phyloP scores from a whole-genome alignment of 2,888 invertebrate species.

The Clepsis dumicolana region DNA sequence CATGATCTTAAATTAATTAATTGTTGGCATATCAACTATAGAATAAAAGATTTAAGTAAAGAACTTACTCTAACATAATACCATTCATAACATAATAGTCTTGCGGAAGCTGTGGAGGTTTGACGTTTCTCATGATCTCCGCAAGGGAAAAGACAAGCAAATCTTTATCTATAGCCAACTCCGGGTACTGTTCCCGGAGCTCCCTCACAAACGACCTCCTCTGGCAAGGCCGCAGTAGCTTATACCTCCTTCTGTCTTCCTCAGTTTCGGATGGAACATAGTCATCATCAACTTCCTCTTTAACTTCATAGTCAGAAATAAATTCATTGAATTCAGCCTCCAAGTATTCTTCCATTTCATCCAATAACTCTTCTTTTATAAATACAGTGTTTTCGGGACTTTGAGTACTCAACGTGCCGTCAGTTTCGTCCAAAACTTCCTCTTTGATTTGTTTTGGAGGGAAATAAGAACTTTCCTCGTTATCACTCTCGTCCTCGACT shows the following conservation, averaged over 20 bases:
- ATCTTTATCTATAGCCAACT: constrained; percentile 59
- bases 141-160: constrained; percentile 61
- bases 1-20: no score
- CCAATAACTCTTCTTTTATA: constrained; percentile 49
- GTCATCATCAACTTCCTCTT: constrained; percentile 43
- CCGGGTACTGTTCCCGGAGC: constrained; percentile 60
- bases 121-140: constrained; percentile 65
- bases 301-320: constrained; percentile 30
- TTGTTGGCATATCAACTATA: no score
- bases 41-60: neutral
- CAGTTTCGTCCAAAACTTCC: constrained; percentile 52
- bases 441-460: constrained; percentile 51
- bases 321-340: constrained; percentile 38
- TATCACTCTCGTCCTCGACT: constrained; percentile 52
- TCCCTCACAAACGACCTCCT: constrained; percentile 66
- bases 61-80: constrained; percentile 64
- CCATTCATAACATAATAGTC: constrained; percentile 62
- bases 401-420: constrained; percentile 37
- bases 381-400: constrained; percentile 53
- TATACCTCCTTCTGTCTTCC: constrained; percentile 37
- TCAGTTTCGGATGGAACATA: constrained; percentile 16
- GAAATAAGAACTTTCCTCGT: constrained; percentile 21
- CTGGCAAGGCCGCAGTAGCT: constrained; percentile 52
- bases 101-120: constrained; percentile 61
- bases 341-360: constrained; percentile 42